Percentiles rank a stretch among this genome's conserved stretches.
Evolutionary conservation across 2,888 invertebrate species (phyloP).

Genomic region (Bombylius major): DNA sequence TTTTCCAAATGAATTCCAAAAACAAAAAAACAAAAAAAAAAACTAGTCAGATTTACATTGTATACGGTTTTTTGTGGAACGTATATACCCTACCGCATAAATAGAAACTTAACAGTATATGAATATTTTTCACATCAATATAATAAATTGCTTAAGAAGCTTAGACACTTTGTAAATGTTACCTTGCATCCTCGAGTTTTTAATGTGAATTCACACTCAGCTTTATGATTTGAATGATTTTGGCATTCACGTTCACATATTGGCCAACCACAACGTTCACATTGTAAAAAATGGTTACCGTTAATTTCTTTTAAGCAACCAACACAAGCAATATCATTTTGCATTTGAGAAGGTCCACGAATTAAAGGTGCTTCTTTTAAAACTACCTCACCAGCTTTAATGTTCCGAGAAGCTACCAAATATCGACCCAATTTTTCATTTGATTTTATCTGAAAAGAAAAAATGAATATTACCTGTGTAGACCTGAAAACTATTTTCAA

Average conservation of each 20-base stretch:
- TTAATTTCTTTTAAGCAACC: conserved; percentile 37
- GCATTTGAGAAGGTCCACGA: conserved; percentile 58
- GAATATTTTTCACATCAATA: neutral
- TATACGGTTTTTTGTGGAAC: neutral
- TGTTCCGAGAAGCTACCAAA: conserved; percentile 54
- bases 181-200: conserved; percentile 49
- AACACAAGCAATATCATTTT: conserved; percentile 40
- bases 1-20: no score
- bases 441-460: conserved; percentile 42
- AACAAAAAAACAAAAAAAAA: no score
- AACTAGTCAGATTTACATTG: no score
- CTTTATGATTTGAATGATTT: conserved; percentile 45
- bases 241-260: conserved; percentile 57
- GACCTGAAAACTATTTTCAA: no score
- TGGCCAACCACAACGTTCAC: conserved; percentile 69
- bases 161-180: conserved; percentile 8
- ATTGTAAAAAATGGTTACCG: conserved; percentile 37
- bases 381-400: conserved; percentile 59
- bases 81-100: no score
- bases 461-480: no score
- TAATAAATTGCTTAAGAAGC: no score
- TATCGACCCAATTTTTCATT: conserved; percentile 52
- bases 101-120: no score
- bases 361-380: conserved; percentile 56
- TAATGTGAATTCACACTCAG: conserved; percentile 58